Evolutionary conservation across 2,888 invertebrate species (phyloP), one percentile per base, ranked within the genome.

Genomic region (Baccha elongata): DNA sequence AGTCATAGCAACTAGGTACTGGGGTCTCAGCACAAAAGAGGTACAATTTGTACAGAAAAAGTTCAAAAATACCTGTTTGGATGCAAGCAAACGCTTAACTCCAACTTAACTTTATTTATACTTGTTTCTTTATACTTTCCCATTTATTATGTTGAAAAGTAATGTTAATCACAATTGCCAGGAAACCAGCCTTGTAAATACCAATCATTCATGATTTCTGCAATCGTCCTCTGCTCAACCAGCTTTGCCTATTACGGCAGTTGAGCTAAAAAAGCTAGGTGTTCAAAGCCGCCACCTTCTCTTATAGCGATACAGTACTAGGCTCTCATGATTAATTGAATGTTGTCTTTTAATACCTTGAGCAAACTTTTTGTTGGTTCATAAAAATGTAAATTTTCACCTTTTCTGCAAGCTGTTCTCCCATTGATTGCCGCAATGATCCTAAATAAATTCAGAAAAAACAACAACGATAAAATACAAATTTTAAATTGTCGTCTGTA

Each of bases 211-310:
- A 53, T 53, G 29, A 52, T 13, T 52, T 17, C 17, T 8, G 42
- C 8, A 17, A 35, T 4, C 35, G 2, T 2, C 11, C 11, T 32
- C 8, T 32, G 3, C 13, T 7, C 4, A 35, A 19, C 15, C 26
- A 40, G 58, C 40, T 26, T 4, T 58, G 58, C 46, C 68, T 32
- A 40, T 60, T 65, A 44, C 29, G 15, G 42, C 17, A 26, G 35
- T n/a, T 53, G 48, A 64, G 32, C 64, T 55, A 23, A 15, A 42
- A 13, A 37, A 69, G 29, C 62, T 55, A 35, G 26, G 52, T 15
- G 65, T 81, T 83, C 62, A 83, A 78, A 83, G 78, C 67, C 78
- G 78, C 76, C 83, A 83, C 78, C 83, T 83, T 83, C 76, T 83
- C 73, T 75, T 67, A 40, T 68, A 69, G 73, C 78, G 52, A 72